A percentile compares a stretch with the other conserved stretches of the same genome.
Conservation (phyloP, 2,113 vertebrate species). For the Hippolais icterina region DNA sequence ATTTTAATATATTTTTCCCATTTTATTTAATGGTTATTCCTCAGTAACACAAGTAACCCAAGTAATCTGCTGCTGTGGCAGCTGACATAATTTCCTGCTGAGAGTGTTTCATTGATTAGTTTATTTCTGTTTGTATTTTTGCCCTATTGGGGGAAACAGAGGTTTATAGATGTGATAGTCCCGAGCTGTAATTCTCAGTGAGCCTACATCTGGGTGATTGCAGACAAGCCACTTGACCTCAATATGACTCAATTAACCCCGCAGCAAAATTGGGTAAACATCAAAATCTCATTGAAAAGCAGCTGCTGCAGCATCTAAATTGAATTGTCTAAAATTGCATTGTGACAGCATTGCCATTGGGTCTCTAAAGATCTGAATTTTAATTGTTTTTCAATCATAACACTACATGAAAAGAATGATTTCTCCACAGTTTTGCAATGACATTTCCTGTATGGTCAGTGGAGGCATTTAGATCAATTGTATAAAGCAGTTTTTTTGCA, state of each 20-base stretch:
- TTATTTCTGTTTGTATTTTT: not conserved
- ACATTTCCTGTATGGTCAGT: not conserved
- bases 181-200: conserved; percentile 25
- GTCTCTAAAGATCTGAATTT: conserved; percentile 22
- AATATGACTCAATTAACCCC: conserved; percentile 62
- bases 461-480: not conserved
- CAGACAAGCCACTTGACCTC: conserved; percentile 58
- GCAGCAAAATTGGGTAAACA: conserved; percentile 56
- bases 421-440: not conserved
- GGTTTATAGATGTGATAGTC: not conserved
- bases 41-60: not conserved
- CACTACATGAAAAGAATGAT: not conserved
- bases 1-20: not conserved
- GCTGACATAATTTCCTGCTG: not conserved
- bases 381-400: conserved; percentile 53
- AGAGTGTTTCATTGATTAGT: not conserved
- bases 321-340: conserved; percentile 51
- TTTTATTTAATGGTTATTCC: not conserved
- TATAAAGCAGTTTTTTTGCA: not conserved
- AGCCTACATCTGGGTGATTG: conserved; percentile 37
- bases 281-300: conserved; percentile 52
- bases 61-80: not conserved
- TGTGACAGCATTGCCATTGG: conserved; percentile 32
- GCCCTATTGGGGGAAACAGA: not conserved
- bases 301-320: conserved; percentile 56